Evolutionary conservation across 2,113 vertebrate species (phyloP).

Genomic region (Sebastes fasciatus): DNA sequence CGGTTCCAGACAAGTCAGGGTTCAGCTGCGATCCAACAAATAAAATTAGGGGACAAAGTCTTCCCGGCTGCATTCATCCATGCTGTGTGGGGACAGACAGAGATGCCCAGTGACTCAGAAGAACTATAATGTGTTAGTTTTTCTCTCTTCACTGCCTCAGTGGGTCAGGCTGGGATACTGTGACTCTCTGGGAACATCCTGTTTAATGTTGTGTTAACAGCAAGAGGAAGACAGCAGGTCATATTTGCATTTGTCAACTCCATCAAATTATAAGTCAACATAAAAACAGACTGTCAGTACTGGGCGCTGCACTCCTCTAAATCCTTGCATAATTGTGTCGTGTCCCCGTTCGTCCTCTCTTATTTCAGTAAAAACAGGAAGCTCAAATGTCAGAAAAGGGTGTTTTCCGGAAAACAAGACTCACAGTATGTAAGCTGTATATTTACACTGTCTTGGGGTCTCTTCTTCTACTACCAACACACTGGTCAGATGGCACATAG

Average conservation of each 20-base stretch:
- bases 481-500: conserved; percentile 76
- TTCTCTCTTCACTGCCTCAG: conserved; percentile 41
- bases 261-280: conserved; percentile 51
- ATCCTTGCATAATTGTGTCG: conserved; percentile 13
- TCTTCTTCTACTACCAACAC: conserved; percentile 72
- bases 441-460: conserved; percentile 43
- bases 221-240: conserved; percentile 49
- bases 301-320: conserved; percentile 12
- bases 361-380: conserved; percentile 63
- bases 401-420: conserved; percentile 47
- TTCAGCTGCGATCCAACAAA: conserved; percentile 68
- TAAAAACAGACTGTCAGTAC: conserved; percentile 26
- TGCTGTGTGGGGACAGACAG: conserved; percentile 56
- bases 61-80: conserved; percentile 50
- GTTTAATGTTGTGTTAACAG: conserved; percentile 62
- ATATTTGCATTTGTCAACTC: conserved; percentile 48
- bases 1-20: conserved; percentile 58
- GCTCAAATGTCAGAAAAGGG: conserved; percentile 53
- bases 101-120: conserved; percentile 69
- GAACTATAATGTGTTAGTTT: conserved; percentile 50
- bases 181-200: conserved; percentile 46
- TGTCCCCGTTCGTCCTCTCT: conserved; percentile 40
- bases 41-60: conserved; percentile 62
- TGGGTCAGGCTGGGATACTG: conserved; percentile 48
- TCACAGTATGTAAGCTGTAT: conserved; percentile 33